Evolutionary conservation across 2,797 vertebrate species (phyloP).

Genomic region (Artibeus jamaicensis): DNA sequence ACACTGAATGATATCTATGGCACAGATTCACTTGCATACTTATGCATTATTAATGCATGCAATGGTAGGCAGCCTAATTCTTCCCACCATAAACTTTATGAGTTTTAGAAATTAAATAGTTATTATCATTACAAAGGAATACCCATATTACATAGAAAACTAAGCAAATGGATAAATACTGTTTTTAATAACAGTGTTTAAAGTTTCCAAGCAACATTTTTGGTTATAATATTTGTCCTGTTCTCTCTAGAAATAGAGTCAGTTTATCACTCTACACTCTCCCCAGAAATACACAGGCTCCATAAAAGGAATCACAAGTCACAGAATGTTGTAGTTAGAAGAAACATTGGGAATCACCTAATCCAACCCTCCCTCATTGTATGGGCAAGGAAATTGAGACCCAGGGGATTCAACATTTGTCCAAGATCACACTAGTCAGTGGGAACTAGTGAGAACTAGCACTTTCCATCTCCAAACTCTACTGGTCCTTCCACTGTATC

Average conservation of each 20-base stretch:
- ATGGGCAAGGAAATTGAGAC: neutral
- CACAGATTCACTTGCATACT: neutral
- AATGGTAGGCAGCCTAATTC: neutral
- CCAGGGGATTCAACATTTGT: neutral
- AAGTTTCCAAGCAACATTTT: neutral
- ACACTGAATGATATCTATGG: neutral
- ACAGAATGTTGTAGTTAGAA: neutral
- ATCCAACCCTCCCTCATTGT: neutral
- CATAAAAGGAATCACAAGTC: neutral
- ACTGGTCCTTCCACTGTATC: neutral
- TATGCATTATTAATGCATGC: neutral
- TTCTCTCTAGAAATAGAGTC: neutral
- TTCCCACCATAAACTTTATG: neutral
- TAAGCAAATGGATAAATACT: neutral
- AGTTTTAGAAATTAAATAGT: slow-evolving; percentile 39
- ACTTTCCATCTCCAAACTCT: neutral
- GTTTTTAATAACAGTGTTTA: neutral
- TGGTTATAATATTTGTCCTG: neutral
- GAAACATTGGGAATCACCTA: neutral
- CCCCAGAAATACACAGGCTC: neutral
- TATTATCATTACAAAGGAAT: slow-evolving; percentile 28
- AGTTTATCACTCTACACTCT: neutral
- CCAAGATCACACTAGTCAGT: neutral
- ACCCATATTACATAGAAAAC: neutral
- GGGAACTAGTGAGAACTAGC: neutral